Conservation (phyloP, 2,113 vertebrate species). For the Macroglossus sobrinus region DNA sequence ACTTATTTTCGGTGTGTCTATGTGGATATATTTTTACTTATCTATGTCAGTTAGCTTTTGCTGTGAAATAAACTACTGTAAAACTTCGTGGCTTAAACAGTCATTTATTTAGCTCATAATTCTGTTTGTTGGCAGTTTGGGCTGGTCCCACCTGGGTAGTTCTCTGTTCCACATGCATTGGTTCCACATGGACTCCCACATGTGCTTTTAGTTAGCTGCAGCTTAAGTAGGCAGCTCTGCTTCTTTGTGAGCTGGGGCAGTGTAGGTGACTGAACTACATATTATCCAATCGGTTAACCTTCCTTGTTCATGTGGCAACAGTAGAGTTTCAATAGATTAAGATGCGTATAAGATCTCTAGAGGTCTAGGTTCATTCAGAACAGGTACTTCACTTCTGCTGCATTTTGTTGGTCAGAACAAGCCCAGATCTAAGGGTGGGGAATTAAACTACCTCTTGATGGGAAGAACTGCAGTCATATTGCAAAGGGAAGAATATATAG, state of each 20-base stretch:
- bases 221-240: background rate
- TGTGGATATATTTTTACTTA: background rate
- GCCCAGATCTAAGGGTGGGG: background rate
- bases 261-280: background rate
- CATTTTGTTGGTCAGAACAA: background rate
- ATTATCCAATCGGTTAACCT: background rate
- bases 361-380: background rate
- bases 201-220: background rate
- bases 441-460: background rate
- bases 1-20: background rate
- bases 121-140: background rate
- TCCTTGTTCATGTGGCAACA: background rate
- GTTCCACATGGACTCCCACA: background rate
- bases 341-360: background rate
- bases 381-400: background rate
- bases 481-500: background rate
- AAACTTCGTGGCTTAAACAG: background rate
- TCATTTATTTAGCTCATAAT: background rate
- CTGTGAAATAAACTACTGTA: conserved; percentile 17
- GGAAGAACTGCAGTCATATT: background rate
- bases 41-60: background rate
- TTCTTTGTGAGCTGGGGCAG: background rate
- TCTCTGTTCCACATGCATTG: background rate
- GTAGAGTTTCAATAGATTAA: background rate
- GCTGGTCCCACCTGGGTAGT: background rate